These are phyloP conservation scores for Globia sparganii DNA, from an alignment of 2,888 invertebrate genomes.

Conservation along the genomic window DNA sequence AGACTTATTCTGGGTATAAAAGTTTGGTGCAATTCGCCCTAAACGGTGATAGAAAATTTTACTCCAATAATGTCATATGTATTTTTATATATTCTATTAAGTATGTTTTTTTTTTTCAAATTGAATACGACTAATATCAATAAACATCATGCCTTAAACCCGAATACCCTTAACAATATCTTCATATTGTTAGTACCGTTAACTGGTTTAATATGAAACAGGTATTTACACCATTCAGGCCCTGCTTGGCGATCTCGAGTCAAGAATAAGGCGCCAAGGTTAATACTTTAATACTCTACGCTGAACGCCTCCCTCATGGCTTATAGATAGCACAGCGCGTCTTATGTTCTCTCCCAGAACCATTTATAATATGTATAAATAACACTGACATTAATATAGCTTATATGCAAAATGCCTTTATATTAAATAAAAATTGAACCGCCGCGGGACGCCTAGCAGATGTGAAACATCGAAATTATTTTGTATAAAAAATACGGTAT, in stretches of 20 bases:
- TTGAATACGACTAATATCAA: neutral
- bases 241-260: conserved; percentile 89
- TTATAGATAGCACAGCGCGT: conserved; percentile 78
- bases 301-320: conserved; percentile 74
- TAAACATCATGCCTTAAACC: neutral
- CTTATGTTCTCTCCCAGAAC: conserved; percentile 76
- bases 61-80: neutral
- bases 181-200: conserved; percentile 81
- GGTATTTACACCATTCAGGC: conserved; percentile 89
- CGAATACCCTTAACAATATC: conserved; percentile 18
- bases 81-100: neutral
- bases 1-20: neutral
- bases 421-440: neutral
- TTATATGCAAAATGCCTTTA: conserved; percentile 8
- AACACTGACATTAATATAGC: conserved; percentile 19
- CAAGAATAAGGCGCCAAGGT: conserved; percentile 88
- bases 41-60: neutral
- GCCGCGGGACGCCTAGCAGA: neutral
- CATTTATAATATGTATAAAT: neutral
- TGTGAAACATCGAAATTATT: neutral
- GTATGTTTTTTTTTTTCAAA: neutral
- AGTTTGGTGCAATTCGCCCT: neutral
- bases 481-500: too few relatives aligned
- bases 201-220: conserved; percentile 89
- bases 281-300: conserved; percentile 71